Conservation (phyloP, 2,797 vertebrate genomes). For the Gorsachius magnificus region DNA sequence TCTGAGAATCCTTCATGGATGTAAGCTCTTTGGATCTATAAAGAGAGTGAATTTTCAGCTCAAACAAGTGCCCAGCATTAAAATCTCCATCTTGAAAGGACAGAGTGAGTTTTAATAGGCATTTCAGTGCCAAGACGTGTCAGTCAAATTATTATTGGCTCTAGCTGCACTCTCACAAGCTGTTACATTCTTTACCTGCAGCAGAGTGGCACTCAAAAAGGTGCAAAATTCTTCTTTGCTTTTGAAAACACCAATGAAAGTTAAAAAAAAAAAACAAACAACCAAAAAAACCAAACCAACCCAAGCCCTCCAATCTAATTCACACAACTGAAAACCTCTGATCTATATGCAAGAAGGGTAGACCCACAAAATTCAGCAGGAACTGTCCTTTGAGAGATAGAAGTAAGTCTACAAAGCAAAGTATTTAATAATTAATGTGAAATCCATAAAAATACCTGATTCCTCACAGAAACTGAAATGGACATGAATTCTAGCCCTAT, state of each 20-base stretch:
- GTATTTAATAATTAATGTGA: background rate
- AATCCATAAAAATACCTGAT: background rate
- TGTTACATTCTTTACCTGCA: slow-evolving; percentile 81
- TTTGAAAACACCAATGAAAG: slow-evolving; percentile 74
- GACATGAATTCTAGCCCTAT: background rate
- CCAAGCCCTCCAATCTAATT: slow-evolving; percentile 15
- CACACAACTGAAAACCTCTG: slow-evolving; percentile 52
- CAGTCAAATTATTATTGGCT: slow-evolving; percentile 77
- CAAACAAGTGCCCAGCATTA: slow-evolving; percentile 30
- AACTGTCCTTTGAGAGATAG: slow-evolving; percentile 31
- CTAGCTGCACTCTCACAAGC: slow-evolving; percentile 65
- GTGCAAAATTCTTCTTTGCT: slow-evolving; percentile 77
- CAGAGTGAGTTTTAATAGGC: slow-evolving; percentile 51
- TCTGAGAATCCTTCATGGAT: slow-evolving; percentile 38
- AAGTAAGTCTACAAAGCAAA: background rate
- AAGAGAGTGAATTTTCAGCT: slow-evolving; percentile 51
- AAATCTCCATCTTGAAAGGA: slow-evolving; percentile 54
- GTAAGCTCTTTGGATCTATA: background rate
- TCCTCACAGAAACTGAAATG: background rate
- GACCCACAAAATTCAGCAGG: background rate
- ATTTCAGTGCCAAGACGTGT: slow-evolving; percentile 60
- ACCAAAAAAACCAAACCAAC: background rate
- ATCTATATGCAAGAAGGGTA: background rate
- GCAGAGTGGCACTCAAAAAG: slow-evolving; percentile 68
- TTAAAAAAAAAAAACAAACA: background rate